Percentiles rank a stretch among this genome's conserved stretches.
Conservation (phyloP, 2,113 vertebrate genomes). For the Gila orcuttii region DNA sequence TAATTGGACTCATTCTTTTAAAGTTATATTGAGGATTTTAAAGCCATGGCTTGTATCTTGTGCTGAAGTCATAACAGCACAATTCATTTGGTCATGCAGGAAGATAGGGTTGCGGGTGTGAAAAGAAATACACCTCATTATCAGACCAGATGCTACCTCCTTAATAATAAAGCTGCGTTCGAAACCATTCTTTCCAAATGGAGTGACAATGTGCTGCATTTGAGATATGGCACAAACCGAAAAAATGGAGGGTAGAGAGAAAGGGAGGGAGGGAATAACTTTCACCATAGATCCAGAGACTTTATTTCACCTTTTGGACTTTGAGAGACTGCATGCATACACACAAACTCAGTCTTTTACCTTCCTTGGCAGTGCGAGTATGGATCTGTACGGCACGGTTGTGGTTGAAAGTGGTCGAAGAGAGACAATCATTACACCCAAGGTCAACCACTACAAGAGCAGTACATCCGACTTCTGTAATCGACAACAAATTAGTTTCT, state of each 20-base stretch:
- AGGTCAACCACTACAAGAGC: slow-evolving; percentile 64
- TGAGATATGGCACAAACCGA: slow-evolving; percentile 3
- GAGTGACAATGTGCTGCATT: slow-evolving; percentile 24
- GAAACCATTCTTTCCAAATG: background rate
- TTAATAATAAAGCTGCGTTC: slow-evolving; percentile 14
- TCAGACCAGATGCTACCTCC: slow-evolving; percentile 25
- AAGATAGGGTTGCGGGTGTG: slow-evolving; percentile 1
- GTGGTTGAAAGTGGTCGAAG: slow-evolving; percentile 12
- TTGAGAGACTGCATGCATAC: slow-evolving; percentile 46
- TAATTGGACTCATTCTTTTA: slow-evolving; percentile 38
- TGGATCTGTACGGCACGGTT: slow-evolving; percentile 53
- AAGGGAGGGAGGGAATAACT: background rate
- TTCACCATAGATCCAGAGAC: slow-evolving; percentile 3
- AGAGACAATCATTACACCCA: slow-evolving; percentile 49
- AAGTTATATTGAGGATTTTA: slow-evolving; percentile 35
- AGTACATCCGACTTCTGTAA: slow-evolving; percentile 46
- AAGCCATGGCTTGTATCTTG: slow-evolving; percentile 4
- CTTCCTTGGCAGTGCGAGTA: background rate
- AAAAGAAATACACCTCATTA: slow-evolving; percentile 46
- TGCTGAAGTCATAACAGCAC: slow-evolving; percentile 19
- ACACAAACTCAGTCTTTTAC: background rate
- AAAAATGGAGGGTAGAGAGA: background rate
- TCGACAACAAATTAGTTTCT: slow-evolving; percentile 51
- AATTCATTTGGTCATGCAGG: slow-evolving; percentile 30
- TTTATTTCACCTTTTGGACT: slow-evolving; percentile 44